Base-by-base conservation (phyloP, 2,888 invertebrate genomes). In the Cephonodes hylas region DNA sequence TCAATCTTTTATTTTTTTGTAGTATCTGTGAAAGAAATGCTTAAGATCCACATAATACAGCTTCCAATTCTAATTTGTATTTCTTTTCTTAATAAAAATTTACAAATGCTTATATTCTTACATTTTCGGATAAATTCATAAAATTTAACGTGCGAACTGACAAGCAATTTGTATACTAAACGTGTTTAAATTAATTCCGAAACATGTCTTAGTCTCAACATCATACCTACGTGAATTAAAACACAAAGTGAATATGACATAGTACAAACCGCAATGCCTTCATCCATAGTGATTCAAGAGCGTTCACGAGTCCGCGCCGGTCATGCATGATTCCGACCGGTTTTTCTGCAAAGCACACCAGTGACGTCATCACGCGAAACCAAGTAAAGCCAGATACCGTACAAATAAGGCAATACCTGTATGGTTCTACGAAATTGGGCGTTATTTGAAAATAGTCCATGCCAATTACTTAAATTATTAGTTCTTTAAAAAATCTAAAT, bases 261-360 rank as follows among this genome's bases (percentile, higher is more conserved):
- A 71, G 68, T 65, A 71, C 69, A 70, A 74, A 77, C 77, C 76
- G 74, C 77, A 76, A 70, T 63, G 65, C 61, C 63, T 69, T 71
- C 74, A 74, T 71, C 53, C 73, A 72, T 69, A 68, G 69, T 86
- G 86, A 89, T 83, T 88, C 86, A 86, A 83, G 81, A 82, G 74
- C 76, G 79, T 79, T 77, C 83, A 86, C 89, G 86, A 86, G 83
- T 83, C 73, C 72, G 71, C 79, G 77, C 83, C 84, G 85, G 86
- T 88, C 84, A 80, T 78, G 82, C 84, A 81, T 86, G 81, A 85
- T 76, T 78, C 77, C 70, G 75, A 89, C 91, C 88, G 90, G 91
- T 91, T 91, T 86, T 85, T 81, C 83, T 85, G 84, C 85, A 75
- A 73, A 69, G 70, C 73, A 73, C 71, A 66, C 68, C 63, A 64